These are phyloP conservation scores for Sciurus niger DNA, from an alignment of 2,113 vertebrate species.

Conservation along the genomic window DNA sequence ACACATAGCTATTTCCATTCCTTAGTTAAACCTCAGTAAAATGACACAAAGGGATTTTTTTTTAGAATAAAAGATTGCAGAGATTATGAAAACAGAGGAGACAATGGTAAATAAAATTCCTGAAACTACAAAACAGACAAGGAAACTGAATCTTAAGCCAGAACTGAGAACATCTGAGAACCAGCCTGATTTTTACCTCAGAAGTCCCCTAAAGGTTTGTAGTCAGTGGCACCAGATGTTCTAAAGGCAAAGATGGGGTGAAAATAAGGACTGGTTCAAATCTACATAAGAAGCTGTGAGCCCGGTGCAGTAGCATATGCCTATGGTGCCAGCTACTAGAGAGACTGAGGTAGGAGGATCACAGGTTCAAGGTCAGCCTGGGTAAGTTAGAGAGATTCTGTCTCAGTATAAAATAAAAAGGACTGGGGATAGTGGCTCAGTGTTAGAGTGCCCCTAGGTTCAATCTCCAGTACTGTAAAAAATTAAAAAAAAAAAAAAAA, in stretches of 20 bases:
- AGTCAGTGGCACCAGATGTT: not conserved
- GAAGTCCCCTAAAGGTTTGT: not conserved
- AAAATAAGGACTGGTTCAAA: conserved; percentile 46
- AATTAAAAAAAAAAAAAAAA: no score
- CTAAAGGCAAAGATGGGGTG: not conserved
- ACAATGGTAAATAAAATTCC: conserved; percentile 14
- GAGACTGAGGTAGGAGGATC: no score
- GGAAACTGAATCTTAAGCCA: conserved; percentile 48
- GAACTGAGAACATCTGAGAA: conserved; percentile 55
- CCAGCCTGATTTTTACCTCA: conserved; percentile 1
- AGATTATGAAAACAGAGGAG: conserved; percentile 35
- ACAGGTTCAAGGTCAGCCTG: no score
- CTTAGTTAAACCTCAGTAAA: conserved; percentile 51
- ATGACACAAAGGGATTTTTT: conserved; percentile 40
- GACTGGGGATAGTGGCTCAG: no score
- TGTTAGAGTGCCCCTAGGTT: no score
- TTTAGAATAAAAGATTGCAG: conserved; percentile 41
- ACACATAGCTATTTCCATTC: conserved; percentile 52
- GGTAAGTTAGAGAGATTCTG: no score
- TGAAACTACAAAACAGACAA: conserved; percentile 42
- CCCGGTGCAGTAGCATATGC: no score
- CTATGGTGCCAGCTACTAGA: no score
- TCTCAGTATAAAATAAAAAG: no score
- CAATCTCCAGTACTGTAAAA: no score
- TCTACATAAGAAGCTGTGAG: conserved; percentile 10